Percentiles rank a stretch among this genome's conserved stretches.
phyloP scores from a whole-genome alignment of 30 jellyfish, hydroid and myxozoan genomes.

The Pseudorhiza aurosa region DNA sequence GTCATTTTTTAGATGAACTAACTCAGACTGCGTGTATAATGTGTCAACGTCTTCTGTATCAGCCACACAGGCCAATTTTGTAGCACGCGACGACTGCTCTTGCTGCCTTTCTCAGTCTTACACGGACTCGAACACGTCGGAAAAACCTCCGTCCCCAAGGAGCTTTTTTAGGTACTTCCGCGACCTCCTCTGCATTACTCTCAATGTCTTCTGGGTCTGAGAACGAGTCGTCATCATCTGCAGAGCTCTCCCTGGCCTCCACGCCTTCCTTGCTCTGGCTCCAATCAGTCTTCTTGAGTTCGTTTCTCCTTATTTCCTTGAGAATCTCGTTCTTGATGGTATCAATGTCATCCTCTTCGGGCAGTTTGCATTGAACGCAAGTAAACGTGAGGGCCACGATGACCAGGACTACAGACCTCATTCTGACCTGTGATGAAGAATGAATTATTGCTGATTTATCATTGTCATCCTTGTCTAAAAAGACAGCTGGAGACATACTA shows the following conservation, averaged over 20 bases:
- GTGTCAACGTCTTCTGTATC: background rate
- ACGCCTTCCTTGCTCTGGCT: background rate
- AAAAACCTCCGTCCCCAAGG: constrained; percentile 2
- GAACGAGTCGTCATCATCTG: background rate
- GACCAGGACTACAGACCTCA: background rate
- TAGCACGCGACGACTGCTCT: background rate
- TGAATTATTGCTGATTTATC: no score
- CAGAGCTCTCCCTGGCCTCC: background rate
- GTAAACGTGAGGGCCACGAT: background rate
- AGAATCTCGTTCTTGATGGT: background rate
- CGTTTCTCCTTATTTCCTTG: background rate
- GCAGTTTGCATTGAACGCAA: background rate
- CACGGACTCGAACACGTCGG: constrained; percentile 1
- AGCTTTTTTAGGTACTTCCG: constrained; percentile 1
- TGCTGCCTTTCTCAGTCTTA: constrained; percentile 6
- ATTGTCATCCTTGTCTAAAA: no score
- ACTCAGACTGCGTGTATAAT: background rate
- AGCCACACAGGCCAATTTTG: constrained; percentile 2
- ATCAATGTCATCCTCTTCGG: background rate
- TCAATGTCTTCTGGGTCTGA: background rate
- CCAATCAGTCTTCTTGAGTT: background rate
- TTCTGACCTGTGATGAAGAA: no score
- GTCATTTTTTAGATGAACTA: no score
- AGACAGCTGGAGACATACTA: no score
- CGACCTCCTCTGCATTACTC: background rate